Conservation (phyloP, 2,113 vertebrate genomes). For the Oxyura jamaicensis region DNA sequence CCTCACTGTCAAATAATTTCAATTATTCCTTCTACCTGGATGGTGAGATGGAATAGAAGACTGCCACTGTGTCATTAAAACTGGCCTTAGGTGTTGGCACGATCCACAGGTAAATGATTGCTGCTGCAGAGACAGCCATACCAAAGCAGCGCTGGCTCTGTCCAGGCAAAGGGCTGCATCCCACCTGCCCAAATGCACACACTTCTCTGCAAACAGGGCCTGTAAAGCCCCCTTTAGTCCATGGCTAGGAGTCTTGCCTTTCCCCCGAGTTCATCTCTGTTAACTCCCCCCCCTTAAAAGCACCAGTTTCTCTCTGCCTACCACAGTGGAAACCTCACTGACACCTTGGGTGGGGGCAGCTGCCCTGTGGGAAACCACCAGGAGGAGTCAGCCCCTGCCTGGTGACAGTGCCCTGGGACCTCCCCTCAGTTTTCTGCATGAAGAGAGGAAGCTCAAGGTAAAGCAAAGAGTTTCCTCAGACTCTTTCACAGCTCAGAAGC, state of each 20-base stretch:
- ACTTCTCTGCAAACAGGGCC: neutral
- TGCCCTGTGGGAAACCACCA: neutral
- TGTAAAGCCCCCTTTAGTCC: neutral
- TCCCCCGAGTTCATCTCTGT: neutral
- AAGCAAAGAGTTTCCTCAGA: neutral
- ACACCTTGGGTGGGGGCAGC: neutral
- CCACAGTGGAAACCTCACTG: neutral
- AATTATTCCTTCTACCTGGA: neutral
- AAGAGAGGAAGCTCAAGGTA: neutral
- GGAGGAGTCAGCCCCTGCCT: neutral
- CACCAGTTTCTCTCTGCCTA: neutral
- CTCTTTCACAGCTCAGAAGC: slow-evolving; percentile 12
- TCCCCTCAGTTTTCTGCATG: neutral
- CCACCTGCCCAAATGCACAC: neutral
- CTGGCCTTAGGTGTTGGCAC: neutral
- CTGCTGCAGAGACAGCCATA: neutral
- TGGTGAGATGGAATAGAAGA: neutral
- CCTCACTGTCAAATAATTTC: neutral
- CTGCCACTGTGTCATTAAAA: neutral
- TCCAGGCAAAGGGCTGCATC: neutral
- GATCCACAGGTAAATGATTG: neutral
- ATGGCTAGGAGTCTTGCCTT: neutral
- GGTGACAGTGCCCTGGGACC: neutral
- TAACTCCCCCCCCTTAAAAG: neutral
- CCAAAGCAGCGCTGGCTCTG: neutral